Conservation (phyloP, 2,797 vertebrate genomes). For the Bufotes viridis region DNA sequence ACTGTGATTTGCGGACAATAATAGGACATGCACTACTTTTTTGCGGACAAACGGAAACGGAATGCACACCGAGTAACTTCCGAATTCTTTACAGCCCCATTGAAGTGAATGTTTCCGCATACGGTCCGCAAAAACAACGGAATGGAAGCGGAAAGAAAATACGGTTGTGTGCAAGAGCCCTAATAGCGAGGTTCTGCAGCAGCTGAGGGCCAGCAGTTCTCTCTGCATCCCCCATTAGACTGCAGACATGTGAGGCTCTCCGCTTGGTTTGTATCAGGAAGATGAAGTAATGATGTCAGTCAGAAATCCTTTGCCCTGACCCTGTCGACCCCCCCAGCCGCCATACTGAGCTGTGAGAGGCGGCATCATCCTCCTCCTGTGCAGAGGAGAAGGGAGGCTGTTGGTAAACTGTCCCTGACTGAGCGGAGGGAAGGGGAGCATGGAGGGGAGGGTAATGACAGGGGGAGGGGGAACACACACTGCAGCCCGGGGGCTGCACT, state of each 20-base stretch:
- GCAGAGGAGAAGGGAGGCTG: constrained; percentile 18
- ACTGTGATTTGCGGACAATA: too few species aligned
- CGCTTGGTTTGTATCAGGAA: background rate
- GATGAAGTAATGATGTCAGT: too few species aligned
- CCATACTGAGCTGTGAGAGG: background rate
- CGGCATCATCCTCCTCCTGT: constrained; percentile 15
- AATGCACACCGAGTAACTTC: too few species aligned
- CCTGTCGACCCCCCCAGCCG: background rate
- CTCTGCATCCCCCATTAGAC: background rate
- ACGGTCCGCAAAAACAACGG: too few species aligned
- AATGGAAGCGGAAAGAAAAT: too few species aligned
- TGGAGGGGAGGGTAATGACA: constrained; percentile 39
- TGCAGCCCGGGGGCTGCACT: constrained; percentile 23
- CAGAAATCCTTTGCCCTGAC: background rate
- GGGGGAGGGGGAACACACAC: constrained; percentile 48
- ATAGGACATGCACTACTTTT: too few species aligned
- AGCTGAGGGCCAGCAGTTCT: background rate
- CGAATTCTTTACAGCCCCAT: too few species aligned
- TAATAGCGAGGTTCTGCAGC: constrained; percentile 1
- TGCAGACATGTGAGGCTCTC: background rate
- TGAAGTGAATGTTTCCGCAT: too few species aligned
- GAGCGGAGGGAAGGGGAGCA: constrained; percentile 18
- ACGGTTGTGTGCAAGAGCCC: too few species aligned
- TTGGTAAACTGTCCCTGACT: constrained; percentile 26
- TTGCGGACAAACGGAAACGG: too few species aligned